These are phyloP conservation scores for Oryzaephilus surinamensis DNA, from an alignment of 1,140 invertebrate species.

Conservation along the genomic window DNA sequence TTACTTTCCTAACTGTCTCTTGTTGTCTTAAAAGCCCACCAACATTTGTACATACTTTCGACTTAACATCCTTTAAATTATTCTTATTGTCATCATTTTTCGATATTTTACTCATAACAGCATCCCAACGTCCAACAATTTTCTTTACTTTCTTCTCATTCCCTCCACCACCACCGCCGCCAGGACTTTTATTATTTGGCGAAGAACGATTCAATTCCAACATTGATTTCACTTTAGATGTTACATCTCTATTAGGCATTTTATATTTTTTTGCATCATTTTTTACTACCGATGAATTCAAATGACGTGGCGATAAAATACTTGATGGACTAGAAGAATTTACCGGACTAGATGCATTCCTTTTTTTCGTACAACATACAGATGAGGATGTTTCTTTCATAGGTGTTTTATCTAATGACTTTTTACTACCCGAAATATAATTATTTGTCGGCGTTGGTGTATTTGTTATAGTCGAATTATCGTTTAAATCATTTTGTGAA, in stretches of 20 bases:
- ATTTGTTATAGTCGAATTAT: background rate
- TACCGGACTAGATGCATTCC: conserved; percentile 20
- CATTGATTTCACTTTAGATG: conserved; percentile 62
- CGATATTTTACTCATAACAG: conserved; percentile 70
- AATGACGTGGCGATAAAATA: conserved; percentile 24
- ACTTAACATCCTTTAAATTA: conserved; percentile 67
- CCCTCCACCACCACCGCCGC: conserved; percentile 20
- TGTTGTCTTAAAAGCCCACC: conserved; percentile 11
- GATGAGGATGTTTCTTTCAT: conserved; percentile 18
- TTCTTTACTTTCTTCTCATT: conserved; percentile 26
- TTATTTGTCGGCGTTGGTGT: too few relatives aligned
- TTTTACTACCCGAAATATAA: too few relatives aligned
- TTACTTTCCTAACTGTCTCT: conserved; percentile 9
- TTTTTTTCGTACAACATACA: conserved; percentile 24
- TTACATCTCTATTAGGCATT: conserved; percentile 62
- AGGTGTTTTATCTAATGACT: too few relatives aligned
- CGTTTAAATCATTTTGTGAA: conserved; percentile 36
- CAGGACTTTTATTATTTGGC: conserved; percentile 20
- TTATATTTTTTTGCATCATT: conserved; percentile 57
- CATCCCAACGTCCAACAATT: conserved; percentile 56
- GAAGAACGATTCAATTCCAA: conserved; percentile 39
- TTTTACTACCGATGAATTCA: conserved; percentile 41
- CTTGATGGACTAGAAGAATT: conserved; percentile 24
- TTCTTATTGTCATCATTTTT: conserved; percentile 57
- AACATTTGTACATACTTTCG: conserved; percentile 48